phyloP scores from a whole-genome alignment of 2,888 invertebrate genomes.

The Ellobium chinense region DNA sequence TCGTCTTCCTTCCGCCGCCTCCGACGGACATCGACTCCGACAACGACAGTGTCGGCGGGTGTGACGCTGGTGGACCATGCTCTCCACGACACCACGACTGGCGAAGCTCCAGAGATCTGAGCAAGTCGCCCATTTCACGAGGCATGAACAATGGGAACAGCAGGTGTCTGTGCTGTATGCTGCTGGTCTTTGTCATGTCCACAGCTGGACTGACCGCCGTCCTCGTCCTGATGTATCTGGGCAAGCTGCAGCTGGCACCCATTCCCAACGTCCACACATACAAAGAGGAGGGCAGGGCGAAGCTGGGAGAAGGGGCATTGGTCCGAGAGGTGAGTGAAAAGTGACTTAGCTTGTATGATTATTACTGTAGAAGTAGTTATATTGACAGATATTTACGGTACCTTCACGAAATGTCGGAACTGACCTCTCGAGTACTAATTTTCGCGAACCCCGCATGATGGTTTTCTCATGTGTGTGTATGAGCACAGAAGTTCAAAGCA shows the following conservation, averaged over 20 bases:
- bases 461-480: too few species aligned
- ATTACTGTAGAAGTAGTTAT: too few species aligned
- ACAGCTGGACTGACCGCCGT: conserved; percentile 37
- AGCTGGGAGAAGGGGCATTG: conserved; percentile 34
- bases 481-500: too few species aligned
- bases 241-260: conserved; percentile 36
- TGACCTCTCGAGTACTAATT: too few species aligned
- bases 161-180: conserved; percentile 41
- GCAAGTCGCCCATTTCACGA: conserved; percentile 33
- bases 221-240: conserved; percentile 41
- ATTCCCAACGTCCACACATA: conserved; percentile 28
- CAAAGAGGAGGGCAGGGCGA: conserved; percentile 12
- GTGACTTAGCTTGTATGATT: too few species aligned
- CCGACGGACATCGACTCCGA: conserved; percentile 44
- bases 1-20: conserved; percentile 39
- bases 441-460: too few species aligned
- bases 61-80: conserved; percentile 42
- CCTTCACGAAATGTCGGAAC: too few species aligned
- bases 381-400: too few species aligned
- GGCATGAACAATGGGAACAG: conserved; percentile 23
- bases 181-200: conserved; percentile 39
- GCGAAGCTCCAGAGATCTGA: conserved; percentile 34
- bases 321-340: conserved; percentile 38
- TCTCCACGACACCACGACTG: conserved; percentile 42
- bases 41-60: conserved; percentile 37